phyloP scores from a whole-genome alignment of 2,797 vertebrate species.

The Manis javanica region DNA sequence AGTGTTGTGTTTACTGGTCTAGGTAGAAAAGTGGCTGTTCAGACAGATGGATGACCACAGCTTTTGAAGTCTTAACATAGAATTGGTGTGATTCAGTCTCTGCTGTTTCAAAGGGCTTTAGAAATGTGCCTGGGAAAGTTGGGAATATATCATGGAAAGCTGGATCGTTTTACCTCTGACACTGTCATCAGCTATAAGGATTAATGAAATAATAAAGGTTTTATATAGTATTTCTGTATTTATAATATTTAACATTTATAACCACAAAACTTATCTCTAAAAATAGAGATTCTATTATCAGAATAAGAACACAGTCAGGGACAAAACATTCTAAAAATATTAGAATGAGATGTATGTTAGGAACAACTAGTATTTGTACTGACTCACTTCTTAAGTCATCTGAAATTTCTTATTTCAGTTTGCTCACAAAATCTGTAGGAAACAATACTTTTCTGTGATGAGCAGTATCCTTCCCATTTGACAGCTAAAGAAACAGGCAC shows the following conservation, averaged over 20 bases:
- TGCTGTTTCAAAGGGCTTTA: not conserved
- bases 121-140: not conserved
- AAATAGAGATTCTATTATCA: not conserved
- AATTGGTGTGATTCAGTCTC: not conserved
- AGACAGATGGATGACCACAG: not conserved
- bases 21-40: not conserved
- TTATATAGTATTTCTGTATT: not conserved
- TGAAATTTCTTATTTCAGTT: not conserved
- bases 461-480: not conserved
- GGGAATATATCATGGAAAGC: not conserved
- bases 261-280: not conserved
- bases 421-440: not conserved
- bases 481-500: not conserved
- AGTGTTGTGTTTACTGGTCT: not conserved
- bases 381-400: not conserved
- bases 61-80: conserved; percentile 38
- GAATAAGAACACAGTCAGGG: not conserved
- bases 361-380: not conserved
- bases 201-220: not conserved
- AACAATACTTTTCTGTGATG: not conserved
- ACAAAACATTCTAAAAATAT: not conserved
- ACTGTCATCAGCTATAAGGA: not conserved
- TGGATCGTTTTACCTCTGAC: not conserved
- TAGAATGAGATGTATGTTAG: not conserved
- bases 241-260: not conserved